Evolutionary conservation across 2,888 invertebrate genomes (phyloP).

Genomic region (Zeuzera pyrina): DNA sequence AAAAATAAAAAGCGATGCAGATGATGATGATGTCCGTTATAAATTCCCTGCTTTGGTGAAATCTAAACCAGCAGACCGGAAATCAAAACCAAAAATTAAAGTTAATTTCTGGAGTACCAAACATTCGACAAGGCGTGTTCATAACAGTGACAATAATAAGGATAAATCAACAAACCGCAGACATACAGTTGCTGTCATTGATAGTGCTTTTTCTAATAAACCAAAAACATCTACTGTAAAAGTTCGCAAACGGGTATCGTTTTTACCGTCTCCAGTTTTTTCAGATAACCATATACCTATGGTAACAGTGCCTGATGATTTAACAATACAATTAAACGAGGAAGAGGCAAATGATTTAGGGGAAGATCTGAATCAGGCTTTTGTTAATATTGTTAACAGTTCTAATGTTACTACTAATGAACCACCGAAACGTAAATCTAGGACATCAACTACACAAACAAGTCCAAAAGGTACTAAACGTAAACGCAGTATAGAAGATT

Average conservation of each 20-base stretch:
- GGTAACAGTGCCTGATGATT: conserved; percentile 65
- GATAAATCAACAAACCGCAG: conserved; percentile 32
- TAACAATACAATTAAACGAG: conserved; percentile 64
- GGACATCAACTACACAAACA: conserved; percentile 25
- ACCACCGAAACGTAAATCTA: conserved; percentile 32
- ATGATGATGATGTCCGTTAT: conserved; percentile 49
- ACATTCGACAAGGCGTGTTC: conserved; percentile 30
- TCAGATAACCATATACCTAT: conserved; percentile 61
- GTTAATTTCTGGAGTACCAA: conserved; percentile 66
- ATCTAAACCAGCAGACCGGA: conserved; percentile 33
- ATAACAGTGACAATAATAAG: conserved; percentile 28
- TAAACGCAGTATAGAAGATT: conserved; percentile 33
- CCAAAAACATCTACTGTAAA: conserved; percentile 40
- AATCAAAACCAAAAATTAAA: conserved; percentile 53
- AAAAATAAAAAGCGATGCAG: conserved; percentile 17
- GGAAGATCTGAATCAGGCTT: conserved; percentile 47
- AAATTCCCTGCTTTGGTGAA: conserved; percentile 44
- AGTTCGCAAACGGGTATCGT: conserved; percentile 57
- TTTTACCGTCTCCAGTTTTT: conserved; percentile 56
- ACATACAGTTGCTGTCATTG: conserved; percentile 38
- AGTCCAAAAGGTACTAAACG: conserved; percentile 36
- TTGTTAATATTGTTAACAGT: conserved; percentile 34
- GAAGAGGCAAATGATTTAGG: conserved; percentile 57
- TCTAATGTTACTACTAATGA: conserved; percentile 20
- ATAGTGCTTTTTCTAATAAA: conserved; percentile 23